phyloP scores from a whole-genome alignment of 2,888 invertebrate genomes.

The Caenorhabditis sinica region DNA sequence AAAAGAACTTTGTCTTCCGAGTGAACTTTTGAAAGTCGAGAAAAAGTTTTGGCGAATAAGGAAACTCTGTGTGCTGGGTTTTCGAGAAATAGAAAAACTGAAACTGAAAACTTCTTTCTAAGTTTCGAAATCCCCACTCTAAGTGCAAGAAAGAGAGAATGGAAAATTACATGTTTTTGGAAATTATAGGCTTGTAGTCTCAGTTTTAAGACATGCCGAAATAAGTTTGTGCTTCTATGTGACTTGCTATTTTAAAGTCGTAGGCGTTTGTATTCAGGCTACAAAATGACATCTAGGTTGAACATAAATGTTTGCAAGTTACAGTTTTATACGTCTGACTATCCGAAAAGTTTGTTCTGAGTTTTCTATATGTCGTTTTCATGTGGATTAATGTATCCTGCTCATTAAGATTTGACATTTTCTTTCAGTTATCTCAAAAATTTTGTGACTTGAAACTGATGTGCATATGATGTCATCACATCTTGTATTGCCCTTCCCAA shows the following conservation, averaged over 20 bases:
- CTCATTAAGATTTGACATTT: too few species aligned
- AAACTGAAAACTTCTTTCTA: neutral
- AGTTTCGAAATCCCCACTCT: neutral
- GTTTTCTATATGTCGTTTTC: too few species aligned
- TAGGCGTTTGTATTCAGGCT: too few species aligned
- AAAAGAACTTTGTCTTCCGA: conserved; percentile 11
- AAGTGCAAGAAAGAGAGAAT: neutral
- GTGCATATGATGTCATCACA: conserved; percentile 5
- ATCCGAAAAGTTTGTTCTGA: too few species aligned
- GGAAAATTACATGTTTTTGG: conserved; percentile 11
- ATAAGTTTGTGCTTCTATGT: neutral
- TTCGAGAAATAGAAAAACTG: neutral
- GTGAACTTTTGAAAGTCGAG: conserved; percentile 10
- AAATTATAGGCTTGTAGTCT: conserved; percentile 26
- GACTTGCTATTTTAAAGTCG: neutral
- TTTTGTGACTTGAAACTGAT: too few species aligned
- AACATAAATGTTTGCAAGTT: too few species aligned
- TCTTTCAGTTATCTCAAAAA: too few species aligned
- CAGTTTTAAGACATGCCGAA: neutral
- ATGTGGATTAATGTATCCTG: too few species aligned
- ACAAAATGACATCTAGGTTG: too few species aligned
- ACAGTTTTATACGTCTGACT: too few species aligned
- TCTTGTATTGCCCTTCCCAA: neutral
- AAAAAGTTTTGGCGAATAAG: neutral
- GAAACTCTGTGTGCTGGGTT: too few species aligned